Evolutionary conservation across 2,113 vertebrate genomes (phyloP).

Genomic region (Hucho hucho): DNA sequence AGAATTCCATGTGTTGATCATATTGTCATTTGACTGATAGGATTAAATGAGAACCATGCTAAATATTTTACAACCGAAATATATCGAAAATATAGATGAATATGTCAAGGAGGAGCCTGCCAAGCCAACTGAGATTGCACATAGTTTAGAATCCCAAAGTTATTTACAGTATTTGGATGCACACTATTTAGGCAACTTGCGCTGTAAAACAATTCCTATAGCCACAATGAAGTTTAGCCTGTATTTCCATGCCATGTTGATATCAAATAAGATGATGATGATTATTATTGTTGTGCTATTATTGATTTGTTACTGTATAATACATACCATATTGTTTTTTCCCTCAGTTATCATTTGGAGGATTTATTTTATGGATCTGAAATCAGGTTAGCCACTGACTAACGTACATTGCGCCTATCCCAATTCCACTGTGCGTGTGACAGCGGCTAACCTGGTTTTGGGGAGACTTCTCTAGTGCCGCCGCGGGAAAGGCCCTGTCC

Average conservation of each 20-base stretch:
- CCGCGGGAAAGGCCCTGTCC: conserved; percentile 13
- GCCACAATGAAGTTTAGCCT: not conserved
- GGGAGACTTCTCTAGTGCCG: conserved; percentile 68
- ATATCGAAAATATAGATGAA: not conserved
- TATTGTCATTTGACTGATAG: not conserved
- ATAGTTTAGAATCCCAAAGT: not conserved
- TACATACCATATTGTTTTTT: conserved; percentile 17
- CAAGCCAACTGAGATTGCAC: not conserved
- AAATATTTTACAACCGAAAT: not conserved
- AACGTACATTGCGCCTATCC: conserved; percentile 97
- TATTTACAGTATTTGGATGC: not conserved
- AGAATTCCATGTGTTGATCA: not conserved
- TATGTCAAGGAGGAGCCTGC: not conserved
- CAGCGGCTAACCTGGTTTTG: conserved; percentile 99
- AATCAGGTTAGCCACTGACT: conserved; percentile 99
- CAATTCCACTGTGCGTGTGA: conserved; percentile 99
- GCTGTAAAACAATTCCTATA: not conserved
- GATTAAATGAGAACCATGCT: not conserved
- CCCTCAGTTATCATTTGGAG: conserved; percentile 32
- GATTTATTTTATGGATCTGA: conserved; percentile 72
- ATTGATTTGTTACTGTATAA: conserved; percentile 11
- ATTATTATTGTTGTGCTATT: not conserved
- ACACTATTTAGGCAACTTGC: not conserved
- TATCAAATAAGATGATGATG: not conserved
- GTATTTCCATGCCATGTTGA: not conserved